A percentile compares a stretch with the other conserved stretches of the same genome.
phyloP scores from a whole-genome alignment of 2,113 vertebrate genomes.

The Prolemur simus region DNA sequence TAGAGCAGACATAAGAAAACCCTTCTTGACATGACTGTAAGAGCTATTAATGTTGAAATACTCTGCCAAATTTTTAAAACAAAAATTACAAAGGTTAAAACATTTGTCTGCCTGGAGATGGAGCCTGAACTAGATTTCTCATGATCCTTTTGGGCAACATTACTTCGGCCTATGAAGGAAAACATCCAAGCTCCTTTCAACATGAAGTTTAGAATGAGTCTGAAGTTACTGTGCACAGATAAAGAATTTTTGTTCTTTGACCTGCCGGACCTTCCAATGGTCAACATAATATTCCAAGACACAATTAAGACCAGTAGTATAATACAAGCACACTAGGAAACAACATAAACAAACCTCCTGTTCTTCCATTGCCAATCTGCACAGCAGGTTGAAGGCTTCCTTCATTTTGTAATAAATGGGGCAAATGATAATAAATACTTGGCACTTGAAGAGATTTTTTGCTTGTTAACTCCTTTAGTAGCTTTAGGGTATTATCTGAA shows the following conservation, averaged over 20 bases:
- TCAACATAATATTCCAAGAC: background rate
- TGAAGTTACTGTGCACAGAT: background rate
- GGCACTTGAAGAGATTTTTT: slow-evolving; percentile 97
- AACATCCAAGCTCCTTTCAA: slow-evolving; percentile 57
- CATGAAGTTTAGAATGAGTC: background rate
- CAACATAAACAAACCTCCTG: slow-evolving; percentile 89
- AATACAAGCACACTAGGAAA: background rate
- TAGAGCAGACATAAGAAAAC: background rate
- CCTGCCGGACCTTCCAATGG: background rate
- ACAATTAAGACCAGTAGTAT: background rate
- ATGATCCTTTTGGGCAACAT: background rate
- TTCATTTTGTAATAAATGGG: slow-evolving; percentile 98
- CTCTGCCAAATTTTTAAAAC: background rate
- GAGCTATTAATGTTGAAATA: background rate
- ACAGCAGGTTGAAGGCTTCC: slow-evolving; percentile 97
- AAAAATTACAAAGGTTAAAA: slow-evolving; percentile 1
- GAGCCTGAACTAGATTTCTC: background rate
- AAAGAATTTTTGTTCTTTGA: slow-evolving; percentile 46
- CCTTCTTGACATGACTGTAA: background rate
- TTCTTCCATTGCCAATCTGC: slow-evolving; percentile 94
- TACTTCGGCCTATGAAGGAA: background rate
- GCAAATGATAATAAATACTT: slow-evolving; percentile 99
- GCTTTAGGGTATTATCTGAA: slow-evolving; percentile 95
- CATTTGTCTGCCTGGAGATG: background rate
- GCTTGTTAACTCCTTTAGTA: slow-evolving; percentile 94